Conservation (phyloP, 1,140 invertebrate species). For the Meloidogyne floridensis region DNA sequence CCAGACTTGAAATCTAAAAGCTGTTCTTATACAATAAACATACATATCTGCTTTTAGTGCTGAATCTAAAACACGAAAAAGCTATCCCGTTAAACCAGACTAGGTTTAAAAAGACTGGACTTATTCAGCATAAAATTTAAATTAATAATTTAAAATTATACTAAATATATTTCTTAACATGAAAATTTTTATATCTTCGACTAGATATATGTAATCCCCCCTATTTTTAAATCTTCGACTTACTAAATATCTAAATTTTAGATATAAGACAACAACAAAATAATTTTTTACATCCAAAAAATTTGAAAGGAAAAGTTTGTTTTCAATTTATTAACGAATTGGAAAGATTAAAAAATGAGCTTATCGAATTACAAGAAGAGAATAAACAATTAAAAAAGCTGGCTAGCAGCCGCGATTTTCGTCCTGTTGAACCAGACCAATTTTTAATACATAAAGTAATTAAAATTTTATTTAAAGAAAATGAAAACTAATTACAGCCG, state of each 20-base stretch:
- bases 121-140: no score
- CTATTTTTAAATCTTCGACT: no score
- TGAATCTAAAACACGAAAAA: no score
- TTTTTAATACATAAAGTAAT: constrained; percentile 18
- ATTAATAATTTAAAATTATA: no score
- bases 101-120: no score
- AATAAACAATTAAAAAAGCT: constrained; percentile 19
- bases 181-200: no score
- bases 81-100: no score
- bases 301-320: neutral
- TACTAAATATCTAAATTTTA: neutral
- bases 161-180: no score
- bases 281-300: neutral
- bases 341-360: neutral
- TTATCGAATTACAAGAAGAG: constrained; percentile 16
- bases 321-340: constrained; percentile 11
- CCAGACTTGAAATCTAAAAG: no score
- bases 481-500: neutral
- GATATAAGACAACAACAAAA: neutral
- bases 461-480: neutral
- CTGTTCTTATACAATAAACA: no score
- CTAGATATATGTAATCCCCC: no score
- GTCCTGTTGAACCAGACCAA: constrained; percentile 11
- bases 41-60: no score
- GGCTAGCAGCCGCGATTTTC: neutral